phyloP scores from a whole-genome alignment of 1,140 invertebrate species.

The Cydia strobilella region DNA sequence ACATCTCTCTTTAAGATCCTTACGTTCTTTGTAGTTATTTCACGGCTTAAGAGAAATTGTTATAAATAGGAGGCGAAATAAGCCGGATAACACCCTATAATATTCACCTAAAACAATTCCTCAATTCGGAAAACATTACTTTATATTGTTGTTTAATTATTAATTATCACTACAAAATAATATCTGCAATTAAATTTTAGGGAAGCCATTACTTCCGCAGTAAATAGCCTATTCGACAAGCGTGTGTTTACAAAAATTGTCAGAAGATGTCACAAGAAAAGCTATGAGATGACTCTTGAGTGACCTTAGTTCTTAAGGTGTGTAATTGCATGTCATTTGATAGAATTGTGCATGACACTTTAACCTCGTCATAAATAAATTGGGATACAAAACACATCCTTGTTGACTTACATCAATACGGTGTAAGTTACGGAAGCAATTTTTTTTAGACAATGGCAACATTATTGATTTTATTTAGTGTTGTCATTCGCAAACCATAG shows the following conservation, averaged over 20 bases:
- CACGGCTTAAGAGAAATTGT: conserved; percentile 55
- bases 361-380: conserved; percentile 40
- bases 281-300: conserved; percentile 51
- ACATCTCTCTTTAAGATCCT: conserved; percentile 47
- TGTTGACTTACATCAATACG: conserved; percentile 53
- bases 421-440: conserved; percentile 56
- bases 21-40: conserved; percentile 59
- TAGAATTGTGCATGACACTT: conserved; percentile 42
- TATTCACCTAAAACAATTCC: conserved; percentile 53
- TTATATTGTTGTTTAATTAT: conserved; percentile 44
- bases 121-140: conserved; percentile 43
- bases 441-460: conserved; percentile 71
- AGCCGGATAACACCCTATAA: conserved; percentile 60
- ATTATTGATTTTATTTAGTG: conserved; percentile 62
- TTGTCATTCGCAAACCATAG: conserved; percentile 47
- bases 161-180: conserved; percentile 60
- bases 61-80: conserved; percentile 48
- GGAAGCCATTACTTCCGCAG: conserved; percentile 81
- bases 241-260: conserved; percentile 80
- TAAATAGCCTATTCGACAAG: conserved; percentile 80
- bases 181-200: conserved; percentile 77
- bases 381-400: conserved; percentile 66
- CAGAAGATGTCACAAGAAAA: conserved; percentile 62
- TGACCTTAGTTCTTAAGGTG: conserved; percentile 47
- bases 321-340: conserved; percentile 56